Base-by-base conservation (phyloP, 2,888 invertebrate species). In the Polia nebulosa region DNA sequence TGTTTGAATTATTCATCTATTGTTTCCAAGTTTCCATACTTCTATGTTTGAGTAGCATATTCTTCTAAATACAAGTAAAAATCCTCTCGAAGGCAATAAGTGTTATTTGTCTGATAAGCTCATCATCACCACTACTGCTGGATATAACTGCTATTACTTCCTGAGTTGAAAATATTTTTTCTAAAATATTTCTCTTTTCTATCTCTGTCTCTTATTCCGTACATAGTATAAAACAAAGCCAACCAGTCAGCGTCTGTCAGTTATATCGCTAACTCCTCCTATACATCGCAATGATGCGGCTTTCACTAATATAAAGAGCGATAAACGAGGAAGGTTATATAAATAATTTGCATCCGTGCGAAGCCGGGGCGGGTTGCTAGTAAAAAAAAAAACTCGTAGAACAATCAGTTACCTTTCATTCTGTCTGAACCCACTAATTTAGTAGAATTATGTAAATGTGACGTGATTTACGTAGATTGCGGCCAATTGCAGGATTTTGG, bases 1-100 rank as follows among this genome's bases (percentile, higher is more conserved):
- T 86, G 70, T 89, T 85, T 92, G 90, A 92, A 91, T 91, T 88
- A 91, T 91, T 91, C 89, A 90, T 89, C 75, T 74, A 86, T 85
- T 86, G 85, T 89, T 88, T 80, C 84, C 80, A 86, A 85, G 85
- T 88, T 88, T 80, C 84, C 80, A 86, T 81, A 70, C 73, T 78
- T 71, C 76, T 84, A 63, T 78, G 78, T 52, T 61, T 66, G 52
- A 36, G 25, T 85, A 85, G 77, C 71, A 83, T 83, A 83, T 72
- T 83, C 69, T 82, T 82, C 80, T 76, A 34, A 60, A 76, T 77
- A 72, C 53, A 61, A 51, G 52, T 47, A 57, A 29, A 44, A 74
- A 76, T 73, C 44, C 39, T 57, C 36, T 75, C 41, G 55, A 44
- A 61, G 11, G 47, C 53, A 27, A 65, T 62, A 56, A 62, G 7